Percentiles rank a stretch among this genome's conserved stretches.
Conservation (phyloP, 2,113 vertebrate species). For the Trogon surrucura region DNA sequence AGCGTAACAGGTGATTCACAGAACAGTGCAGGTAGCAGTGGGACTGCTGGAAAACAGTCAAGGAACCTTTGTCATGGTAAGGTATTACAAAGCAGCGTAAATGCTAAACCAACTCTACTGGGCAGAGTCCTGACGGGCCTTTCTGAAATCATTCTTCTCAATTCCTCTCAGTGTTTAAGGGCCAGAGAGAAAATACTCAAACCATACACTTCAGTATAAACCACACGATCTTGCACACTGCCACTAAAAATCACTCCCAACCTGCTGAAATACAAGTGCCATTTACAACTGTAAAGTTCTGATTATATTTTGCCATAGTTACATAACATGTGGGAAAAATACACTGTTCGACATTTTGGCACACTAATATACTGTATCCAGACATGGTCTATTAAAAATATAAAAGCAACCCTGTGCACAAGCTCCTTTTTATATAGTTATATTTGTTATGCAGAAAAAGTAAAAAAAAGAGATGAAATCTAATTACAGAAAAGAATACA, state of each 20-base stretch:
- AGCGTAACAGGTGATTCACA: neutral
- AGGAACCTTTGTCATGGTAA: neutral
- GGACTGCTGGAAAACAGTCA: neutral
- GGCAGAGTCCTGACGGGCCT: neutral
- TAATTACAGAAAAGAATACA: conserved; percentile 58
- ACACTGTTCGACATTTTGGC: conserved; percentile 65
- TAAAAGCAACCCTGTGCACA: conserved; percentile 57
- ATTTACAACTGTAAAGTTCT: conserved; percentile 45
- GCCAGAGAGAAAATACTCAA: neutral
- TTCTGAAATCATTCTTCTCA: neutral
- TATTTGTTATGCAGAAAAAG: conserved; percentile 63
- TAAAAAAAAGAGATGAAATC: conserved; percentile 21
- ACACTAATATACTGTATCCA: conserved; percentile 73
- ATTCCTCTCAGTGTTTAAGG: neutral
- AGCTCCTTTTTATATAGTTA: conserved; percentile 51
- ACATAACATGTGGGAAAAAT: conserved; percentile 65
- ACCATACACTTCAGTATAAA: neutral
- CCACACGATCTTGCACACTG: neutral
- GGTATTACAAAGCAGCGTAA: neutral
- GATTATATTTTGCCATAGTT: conserved; percentile 56
- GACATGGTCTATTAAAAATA: conserved; percentile 67
- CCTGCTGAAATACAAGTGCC: conserved; percentile 9
- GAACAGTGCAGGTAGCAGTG: neutral
- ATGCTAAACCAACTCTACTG: neutral
- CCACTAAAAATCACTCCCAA: neutral